phyloP scores from a whole-genome alignment of 2,888 invertebrate species.

The Drosophila sordidula region DNA sequence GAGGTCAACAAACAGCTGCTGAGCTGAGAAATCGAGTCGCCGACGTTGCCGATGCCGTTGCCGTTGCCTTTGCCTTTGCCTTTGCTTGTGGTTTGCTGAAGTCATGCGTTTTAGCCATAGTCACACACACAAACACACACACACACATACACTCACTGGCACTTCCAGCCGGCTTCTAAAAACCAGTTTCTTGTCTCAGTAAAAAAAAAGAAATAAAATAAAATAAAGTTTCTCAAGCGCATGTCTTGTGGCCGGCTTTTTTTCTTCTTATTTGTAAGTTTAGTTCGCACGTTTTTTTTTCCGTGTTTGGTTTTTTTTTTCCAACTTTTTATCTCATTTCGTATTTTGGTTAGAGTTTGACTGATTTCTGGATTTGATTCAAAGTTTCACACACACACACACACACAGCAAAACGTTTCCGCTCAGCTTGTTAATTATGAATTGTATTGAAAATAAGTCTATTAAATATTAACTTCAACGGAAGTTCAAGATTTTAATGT shows the following conservation, averaged over 20 bases:
- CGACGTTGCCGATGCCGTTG: background rate
- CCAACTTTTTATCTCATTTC: conserved; percentile 18
- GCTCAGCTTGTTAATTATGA: conserved; percentile 24
- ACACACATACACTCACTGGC: conserved; percentile 37
- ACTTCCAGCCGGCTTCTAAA: conserved; percentile 65
- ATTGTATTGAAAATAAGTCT: conserved; percentile 25
- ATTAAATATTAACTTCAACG: conserved; percentile 32
- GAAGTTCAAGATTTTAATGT: conserved; percentile 4
- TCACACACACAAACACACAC: conserved; percentile 32
- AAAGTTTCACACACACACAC: conserved; percentile 19
- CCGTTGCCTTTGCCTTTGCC: conserved; percentile 19
- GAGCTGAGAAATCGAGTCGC: conserved; percentile 64
- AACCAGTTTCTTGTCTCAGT: conserved; percentile 73
- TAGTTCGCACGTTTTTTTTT: conserved; percentile 79
- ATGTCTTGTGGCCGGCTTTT: conserved; percentile 59
- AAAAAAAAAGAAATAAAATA: conserved; percentile 40
- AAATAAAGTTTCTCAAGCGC: conserved; percentile 74
- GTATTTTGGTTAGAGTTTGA: conserved; percentile 43
- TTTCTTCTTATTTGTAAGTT: conserved; percentile 56
- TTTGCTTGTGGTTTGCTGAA: conserved; percentile 71
- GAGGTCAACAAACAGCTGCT: conserved; percentile 85
- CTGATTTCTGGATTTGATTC: conserved; percentile 35
- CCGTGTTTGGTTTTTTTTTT: conserved; percentile 18
- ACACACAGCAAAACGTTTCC: conserved; percentile 39
- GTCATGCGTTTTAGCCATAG: conserved; percentile 68